Evolutionary conservation across 2,797 vertebrate species (phyloP).

Genomic region (Clarias pachynema): DNA sequence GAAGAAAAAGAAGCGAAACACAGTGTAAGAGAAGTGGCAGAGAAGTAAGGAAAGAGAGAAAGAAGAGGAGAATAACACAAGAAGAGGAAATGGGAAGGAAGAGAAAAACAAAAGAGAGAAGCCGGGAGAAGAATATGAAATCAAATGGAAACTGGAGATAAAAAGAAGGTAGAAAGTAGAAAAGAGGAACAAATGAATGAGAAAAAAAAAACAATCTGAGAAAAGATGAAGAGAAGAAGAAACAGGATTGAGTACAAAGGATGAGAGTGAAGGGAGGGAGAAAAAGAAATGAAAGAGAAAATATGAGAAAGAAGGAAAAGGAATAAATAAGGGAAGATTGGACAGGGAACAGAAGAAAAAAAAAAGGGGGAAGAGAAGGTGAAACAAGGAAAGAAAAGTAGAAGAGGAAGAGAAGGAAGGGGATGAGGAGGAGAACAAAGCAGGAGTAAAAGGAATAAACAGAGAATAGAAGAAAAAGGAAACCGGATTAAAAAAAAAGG

Average conservation of each 20-base stretch:
- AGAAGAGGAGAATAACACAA: background rate
- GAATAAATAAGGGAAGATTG: background rate
- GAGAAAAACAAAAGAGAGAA: too few species aligned
- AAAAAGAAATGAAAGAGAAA: background rate
- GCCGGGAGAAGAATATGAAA: background rate
- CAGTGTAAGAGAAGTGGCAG: background rate
- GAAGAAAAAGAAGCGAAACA: background rate
- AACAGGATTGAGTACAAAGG: constrained; percentile 53
- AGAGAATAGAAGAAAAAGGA: background rate
- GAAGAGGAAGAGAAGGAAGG: background rate
- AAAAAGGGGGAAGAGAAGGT: background rate
- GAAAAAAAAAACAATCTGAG: background rate
- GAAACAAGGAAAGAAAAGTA: background rate
- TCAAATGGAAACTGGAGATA: background rate
- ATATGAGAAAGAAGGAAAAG: background rate
- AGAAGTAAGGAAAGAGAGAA: background rate
- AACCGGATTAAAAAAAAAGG: background rate
- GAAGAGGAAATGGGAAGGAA: background rate
- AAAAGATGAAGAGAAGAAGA: background rate
- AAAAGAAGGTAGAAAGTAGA: background rate
- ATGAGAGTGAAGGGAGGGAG: constrained; percentile 39
- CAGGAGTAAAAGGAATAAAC: background rate
- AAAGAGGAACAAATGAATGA: background rate
- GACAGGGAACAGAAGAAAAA: background rate
- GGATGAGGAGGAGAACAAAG: background rate